Conservation (phyloP, 2,888 invertebrate species). For the Spisula solida region DNA sequence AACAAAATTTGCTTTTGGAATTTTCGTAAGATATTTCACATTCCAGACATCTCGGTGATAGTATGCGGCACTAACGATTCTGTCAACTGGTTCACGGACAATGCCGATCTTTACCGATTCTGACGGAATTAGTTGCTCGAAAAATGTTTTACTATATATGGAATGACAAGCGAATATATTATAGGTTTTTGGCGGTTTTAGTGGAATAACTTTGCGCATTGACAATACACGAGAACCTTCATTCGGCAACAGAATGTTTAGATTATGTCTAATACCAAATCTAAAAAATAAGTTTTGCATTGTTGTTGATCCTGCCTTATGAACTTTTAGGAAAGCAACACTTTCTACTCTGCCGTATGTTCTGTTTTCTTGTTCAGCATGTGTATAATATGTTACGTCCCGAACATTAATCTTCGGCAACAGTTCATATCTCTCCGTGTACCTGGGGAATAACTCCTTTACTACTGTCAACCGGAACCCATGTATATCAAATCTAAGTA, state of each 20-base stretch:
- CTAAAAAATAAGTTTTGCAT: constrained; percentile 60
- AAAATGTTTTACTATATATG: constrained; percentile 41
- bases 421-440: background rate
- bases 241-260: constrained; percentile 48
- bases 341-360: background rate
- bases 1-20: constrained; percentile 46
- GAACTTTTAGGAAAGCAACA: constrained; percentile 56
- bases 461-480: background rate
- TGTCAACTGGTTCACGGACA: constrained; percentile 62
- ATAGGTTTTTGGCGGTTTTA: constrained; percentile 31
- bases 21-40: constrained; percentile 24
- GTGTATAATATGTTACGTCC: background rate
- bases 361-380: background rate
- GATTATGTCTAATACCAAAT: constrained; percentile 46
- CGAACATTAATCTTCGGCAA: background rate
- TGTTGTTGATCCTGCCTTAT: constrained; percentile 60
- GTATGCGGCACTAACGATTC: constrained; percentile 56
- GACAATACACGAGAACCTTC: background rate
- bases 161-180: constrained; percentile 57
- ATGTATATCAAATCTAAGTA: background rate
- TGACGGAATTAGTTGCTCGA: constrained; percentile 52
- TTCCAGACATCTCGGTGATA: constrained; percentile 47
- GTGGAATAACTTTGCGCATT: background rate
- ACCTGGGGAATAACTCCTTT: background rate
- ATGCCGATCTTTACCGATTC: constrained; percentile 63